Evolutionary conservation across 2,888 invertebrate genomes (phyloP), one percentile per base, ranked within the genome.

Genomic region (Carpatolechia fugitivella): DNA sequence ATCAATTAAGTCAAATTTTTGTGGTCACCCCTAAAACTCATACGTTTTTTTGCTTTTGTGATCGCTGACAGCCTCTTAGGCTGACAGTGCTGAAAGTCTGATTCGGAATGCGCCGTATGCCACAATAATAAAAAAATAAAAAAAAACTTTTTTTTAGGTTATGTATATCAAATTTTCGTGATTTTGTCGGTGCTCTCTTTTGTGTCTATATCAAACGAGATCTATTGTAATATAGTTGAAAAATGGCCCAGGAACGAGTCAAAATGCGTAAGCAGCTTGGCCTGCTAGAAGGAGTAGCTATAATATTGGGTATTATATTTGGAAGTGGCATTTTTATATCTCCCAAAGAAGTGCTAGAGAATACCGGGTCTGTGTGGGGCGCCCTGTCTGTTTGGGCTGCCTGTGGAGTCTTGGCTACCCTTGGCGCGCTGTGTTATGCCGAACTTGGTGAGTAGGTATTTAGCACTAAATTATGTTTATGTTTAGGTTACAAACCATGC

Each of bases 241-340:
- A 64, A 63, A 87, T 87, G 88, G 65, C 72, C 54, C 80, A 85
- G 40, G 92, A 91, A 57, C 93, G 92, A 80, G 92, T 96, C 14
- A 93, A 93, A 76, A 94, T 98, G 92, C 96, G 97, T 73, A 97
- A 97, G 77, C 95, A 97, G 75, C 91, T 98, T 14, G 98, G 98
- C 0, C 87, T 98, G 46, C 84, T 97, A 6, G 98, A 98, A 90
- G 98, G 98, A 8, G 95, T 98, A 14, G 97, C 98, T 33, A 97
- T 98, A 63, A 98, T 98, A 72, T 90, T 98, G 58, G 98, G 98
- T 55, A 96, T 97, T 54, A 98, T 98, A 68, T 95, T 98, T 72
- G 99, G 99, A 13, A 98, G 98, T 64, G 96, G 95, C 91, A 99
- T 99, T 74, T 99, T 99, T 79, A 95, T 99, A 63, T 96, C 98